Percentiles rank a stretch among this genome's conserved stretches.
Evolutionary conservation across 2,113 vertebrate genomes (phyloP).

Genomic region (Eclectus roratus): DNA sequence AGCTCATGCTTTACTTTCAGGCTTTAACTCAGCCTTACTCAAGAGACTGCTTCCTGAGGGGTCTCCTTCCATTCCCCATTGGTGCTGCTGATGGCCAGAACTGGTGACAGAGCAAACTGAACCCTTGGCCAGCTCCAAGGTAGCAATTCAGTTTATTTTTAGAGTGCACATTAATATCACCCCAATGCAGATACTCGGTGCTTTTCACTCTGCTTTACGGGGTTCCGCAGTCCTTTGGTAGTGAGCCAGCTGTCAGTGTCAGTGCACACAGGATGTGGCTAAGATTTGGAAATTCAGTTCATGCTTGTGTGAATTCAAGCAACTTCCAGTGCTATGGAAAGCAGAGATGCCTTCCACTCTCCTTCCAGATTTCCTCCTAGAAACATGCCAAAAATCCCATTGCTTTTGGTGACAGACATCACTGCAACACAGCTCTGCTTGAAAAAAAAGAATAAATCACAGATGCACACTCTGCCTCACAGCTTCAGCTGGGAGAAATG

Average conservation of each 20-base stretch:
- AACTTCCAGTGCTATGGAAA: neutral
- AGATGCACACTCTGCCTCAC: constrained; percentile 72
- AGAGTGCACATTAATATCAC: neutral
- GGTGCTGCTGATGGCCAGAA: neutral
- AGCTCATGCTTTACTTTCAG: neutral
- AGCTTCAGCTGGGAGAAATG: constrained; percentile 81
- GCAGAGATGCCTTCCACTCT: neutral
- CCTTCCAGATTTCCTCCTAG: neutral
- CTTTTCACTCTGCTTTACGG: neutral
- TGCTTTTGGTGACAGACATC: neutral
- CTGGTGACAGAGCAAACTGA: neutral
- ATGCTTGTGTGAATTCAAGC: neutral
- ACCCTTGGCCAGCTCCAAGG: neutral
- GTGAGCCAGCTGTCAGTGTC: neutral
- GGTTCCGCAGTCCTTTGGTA: neutral
- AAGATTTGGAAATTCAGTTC: neutral
- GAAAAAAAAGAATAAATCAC: constrained; percentile 27
- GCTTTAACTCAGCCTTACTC: neutral
- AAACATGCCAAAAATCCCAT: constrained; percentile 22
- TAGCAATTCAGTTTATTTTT: neutral
- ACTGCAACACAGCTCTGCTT: constrained; percentile 37
- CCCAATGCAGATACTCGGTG: neutral
- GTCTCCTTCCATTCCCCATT: neutral
- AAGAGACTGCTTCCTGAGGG: neutral
- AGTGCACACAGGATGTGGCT: neutral